Percentiles rank a stretch among this genome's conserved stretches.
Evolutionary conservation across 1,140 invertebrate genomes (phyloP).

Genomic region (Meloidogyne floridensis): DNA sequence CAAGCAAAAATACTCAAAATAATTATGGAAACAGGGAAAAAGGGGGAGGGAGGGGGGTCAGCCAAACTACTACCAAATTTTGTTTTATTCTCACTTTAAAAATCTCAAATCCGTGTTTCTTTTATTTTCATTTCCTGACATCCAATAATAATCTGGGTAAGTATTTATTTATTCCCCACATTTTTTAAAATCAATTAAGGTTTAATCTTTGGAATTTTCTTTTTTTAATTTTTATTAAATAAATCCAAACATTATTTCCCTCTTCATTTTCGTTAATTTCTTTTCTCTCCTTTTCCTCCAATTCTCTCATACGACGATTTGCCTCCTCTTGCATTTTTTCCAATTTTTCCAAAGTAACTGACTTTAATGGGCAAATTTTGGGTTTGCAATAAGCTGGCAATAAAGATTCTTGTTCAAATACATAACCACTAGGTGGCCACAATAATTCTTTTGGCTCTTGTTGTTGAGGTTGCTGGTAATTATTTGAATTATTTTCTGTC

Average conservation of each 20-base stretch:
- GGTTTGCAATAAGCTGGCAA: conserved; percentile 56
- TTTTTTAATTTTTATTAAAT: too few relatives aligned
- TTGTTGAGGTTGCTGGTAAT: neutral
- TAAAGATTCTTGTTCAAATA: conserved; percentile 42
- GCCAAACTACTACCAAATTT: too few relatives aligned
- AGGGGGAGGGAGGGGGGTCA: too few relatives aligned
- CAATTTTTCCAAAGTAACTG: conserved; percentile 52
- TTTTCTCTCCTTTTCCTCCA: conserved; percentile 40
- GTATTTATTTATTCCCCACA: too few relatives aligned
- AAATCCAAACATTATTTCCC: too few relatives aligned
- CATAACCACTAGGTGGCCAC: conserved; percentile 44
- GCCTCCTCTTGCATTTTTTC: conserved; percentile 56
- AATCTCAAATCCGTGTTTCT: too few relatives aligned
- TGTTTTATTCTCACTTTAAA: too few relatives aligned
- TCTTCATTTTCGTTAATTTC: conserved; percentile 18
- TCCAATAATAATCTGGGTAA: neutral
- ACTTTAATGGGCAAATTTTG: conserved; percentile 56
- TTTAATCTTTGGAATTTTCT: too few relatives aligned
- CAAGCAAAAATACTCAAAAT: too few relatives aligned
- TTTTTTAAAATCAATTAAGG: too few relatives aligned
- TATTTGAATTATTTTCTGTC: neutral
- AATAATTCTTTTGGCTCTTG: conserved; percentile 41
- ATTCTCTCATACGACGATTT: conserved; percentile 48
- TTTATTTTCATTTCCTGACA: too few relatives aligned
- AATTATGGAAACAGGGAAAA: too few relatives aligned